phyloP scores from a whole-genome alignment of 2,797 vertebrate species.

The Arrhamphus sclerolepis region DNA sequence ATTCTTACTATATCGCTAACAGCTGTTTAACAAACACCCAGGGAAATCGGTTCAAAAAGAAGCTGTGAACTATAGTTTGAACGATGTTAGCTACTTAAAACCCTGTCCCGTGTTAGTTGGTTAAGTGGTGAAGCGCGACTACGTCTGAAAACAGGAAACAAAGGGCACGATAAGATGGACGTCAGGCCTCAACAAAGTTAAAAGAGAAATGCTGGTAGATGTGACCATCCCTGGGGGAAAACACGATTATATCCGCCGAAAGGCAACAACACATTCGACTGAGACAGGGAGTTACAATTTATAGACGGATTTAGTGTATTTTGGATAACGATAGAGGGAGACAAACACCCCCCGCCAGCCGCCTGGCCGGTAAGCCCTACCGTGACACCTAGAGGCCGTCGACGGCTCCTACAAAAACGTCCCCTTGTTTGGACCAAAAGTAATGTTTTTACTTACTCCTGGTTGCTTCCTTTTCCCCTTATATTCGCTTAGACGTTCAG shows the following conservation, averaged over 20 bases:
- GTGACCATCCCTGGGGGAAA: constrained; percentile 43
- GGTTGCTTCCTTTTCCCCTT: constrained; percentile 53
- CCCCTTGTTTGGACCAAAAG: constrained; percentile 68
- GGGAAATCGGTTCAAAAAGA: not conserved
- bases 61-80: not conserved
- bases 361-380: constrained; percentile 95
- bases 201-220: constrained; percentile 57
- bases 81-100: constrained; percentile 33
- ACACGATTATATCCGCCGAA: constrained; percentile 45
- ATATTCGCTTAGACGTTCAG: constrained; percentile 46
- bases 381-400: constrained; percentile 99
- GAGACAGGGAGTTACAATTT: constrained; percentile 77
- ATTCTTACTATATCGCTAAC: not conserved
- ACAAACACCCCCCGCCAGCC: constrained; percentile 97
- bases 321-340: constrained; percentile 97
- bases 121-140: constrained; percentile 75
- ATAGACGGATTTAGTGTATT: constrained; percentile 84
- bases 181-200: constrained; percentile 77
- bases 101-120: constrained; percentile 48
- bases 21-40: not conserved
- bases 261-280: constrained; percentile 53
- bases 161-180: constrained; percentile 82
- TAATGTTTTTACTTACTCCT: constrained; percentile 50
- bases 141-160: constrained; percentile 86
- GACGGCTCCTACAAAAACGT: constrained; percentile 97